Conservation (phyloP, 2,113 vertebrate species). For the Salvelinus alpinus region DNA sequence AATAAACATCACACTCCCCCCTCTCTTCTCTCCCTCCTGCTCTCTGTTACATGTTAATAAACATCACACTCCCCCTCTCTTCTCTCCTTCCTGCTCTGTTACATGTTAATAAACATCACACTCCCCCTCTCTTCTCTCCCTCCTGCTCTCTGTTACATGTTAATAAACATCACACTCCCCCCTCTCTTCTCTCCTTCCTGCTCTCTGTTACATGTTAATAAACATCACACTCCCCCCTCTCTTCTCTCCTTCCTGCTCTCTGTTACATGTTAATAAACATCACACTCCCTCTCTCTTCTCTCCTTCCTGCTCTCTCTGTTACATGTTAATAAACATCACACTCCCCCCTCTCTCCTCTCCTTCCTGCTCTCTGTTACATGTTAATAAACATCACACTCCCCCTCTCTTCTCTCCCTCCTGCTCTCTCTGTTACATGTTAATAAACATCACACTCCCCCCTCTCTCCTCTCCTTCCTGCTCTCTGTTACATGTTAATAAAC, state of each 20-base stretch:
- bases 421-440: slow-evolving; percentile 53
- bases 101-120: background rate
- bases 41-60: slow-evolving; percentile 55
- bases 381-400: background rate
- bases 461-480: background rate
- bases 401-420: background rate
- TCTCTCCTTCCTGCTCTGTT: background rate
- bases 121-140: background rate
- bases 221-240: background rate
- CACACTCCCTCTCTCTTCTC: background rate
- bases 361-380: background rate
- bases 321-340: slow-evolving; percentile 55
- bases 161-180: background rate
- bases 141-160: background rate
- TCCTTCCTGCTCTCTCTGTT: slow-evolving; percentile 16
- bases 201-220: slow-evolving; percentile 55
- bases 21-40: background rate
- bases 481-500: background rate
- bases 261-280: too few relatives aligned
- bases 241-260: background rate
- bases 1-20: background rate
- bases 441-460: slow-evolving; percentile 5
- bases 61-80: background rate
- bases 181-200: background rate
- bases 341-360: background rate